These are phyloP conservation scores for Hymenochirus boettgeri DNA, from an alignment of 2,113 vertebrate genomes.

Conservation along the genomic window DNA sequence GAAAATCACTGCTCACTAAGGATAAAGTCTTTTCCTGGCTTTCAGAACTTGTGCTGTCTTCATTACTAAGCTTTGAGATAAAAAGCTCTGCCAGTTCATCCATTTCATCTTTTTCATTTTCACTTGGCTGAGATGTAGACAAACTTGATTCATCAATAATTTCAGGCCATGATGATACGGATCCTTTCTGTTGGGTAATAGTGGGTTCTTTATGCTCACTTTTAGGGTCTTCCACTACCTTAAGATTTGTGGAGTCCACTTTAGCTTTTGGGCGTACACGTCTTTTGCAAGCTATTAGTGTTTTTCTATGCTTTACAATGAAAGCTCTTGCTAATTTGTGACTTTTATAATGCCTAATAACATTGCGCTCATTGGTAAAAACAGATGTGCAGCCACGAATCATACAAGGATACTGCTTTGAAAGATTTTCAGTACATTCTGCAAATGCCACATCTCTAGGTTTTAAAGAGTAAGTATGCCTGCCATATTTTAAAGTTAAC, in stretches of 20 bases:
- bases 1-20: conserved; percentile 55
- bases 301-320: conserved; percentile 80
- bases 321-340: conserved; percentile 90
- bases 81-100: conserved; percentile 73
- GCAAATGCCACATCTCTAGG: conserved; percentile 78
- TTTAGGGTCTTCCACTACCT: conserved; percentile 56
- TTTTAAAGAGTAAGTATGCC: conserved; percentile 75
- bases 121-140: conserved; percentile 51
- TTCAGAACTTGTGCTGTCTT: conserved; percentile 61
- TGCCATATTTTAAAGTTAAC: conserved; percentile 67
- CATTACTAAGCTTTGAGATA: conserved; percentile 73
- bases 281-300: conserved; percentile 87
- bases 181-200: conserved; percentile 45
- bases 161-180: conserved; percentile 42
- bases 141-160: conserved; percentile 61
- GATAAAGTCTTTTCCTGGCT: conserved; percentile 53
- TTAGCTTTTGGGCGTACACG: conserved; percentile 60
- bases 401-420: conserved; percentile 92
- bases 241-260: conserved; percentile 60
- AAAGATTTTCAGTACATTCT: conserved; percentile 79
- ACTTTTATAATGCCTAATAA: conserved; percentile 88
- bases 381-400: conserved; percentile 90
- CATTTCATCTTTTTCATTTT: conserved; percentile 65
- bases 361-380: conserved; percentile 83
- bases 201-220: conserved; percentile 43